phyloP scores from a whole-genome alignment of 1,140 invertebrate species.

The Drosophila asahinai region DNA sequence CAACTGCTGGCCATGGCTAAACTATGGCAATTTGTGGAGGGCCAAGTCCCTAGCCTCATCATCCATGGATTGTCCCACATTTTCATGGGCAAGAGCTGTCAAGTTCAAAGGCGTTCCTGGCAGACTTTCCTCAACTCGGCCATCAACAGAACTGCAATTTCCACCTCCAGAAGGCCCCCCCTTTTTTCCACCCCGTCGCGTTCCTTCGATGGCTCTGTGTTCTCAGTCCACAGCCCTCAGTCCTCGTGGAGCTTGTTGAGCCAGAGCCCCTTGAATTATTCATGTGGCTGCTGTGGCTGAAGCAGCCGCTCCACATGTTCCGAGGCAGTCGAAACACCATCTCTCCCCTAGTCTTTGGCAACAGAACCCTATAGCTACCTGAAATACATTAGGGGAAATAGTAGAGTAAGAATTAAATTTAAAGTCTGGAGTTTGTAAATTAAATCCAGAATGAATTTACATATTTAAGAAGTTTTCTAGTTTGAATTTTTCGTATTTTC shows the following conservation, averaged over 20 bases:
- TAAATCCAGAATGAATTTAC: background rate
- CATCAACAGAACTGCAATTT: constrained; percentile 28
- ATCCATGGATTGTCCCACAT: constrained; percentile 28
- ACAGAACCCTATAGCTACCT: background rate
- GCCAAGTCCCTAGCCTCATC: background rate
- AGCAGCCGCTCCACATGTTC: constrained; percentile 17
- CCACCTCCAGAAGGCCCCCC: background rate
- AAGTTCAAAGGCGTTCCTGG: constrained; percentile 52
- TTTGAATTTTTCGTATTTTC: background rate
- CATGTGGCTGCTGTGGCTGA: constrained; percentile 53
- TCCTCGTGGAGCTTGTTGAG: constrained; percentile 32
- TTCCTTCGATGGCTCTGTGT: background rate
- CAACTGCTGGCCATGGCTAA: constrained; percentile 23
- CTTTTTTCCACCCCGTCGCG: background rate
- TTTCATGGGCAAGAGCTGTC: constrained; percentile 38
- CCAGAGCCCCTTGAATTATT: constrained; percentile 52
- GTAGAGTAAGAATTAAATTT: background rate
- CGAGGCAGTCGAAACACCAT: constrained; percentile 11
- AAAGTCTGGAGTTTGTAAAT: background rate
- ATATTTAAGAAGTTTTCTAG: background rate
- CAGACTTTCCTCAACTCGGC: constrained; percentile 29
- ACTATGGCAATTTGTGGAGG: constrained; percentile 20
- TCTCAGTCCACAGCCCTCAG: constrained; percentile 22
- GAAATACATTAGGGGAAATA: constrained; percentile 1
- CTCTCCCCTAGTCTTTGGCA: background rate